These are phyloP conservation scores for Seriola rivoliana DNA, from an alignment of 2,113 vertebrate species.

Conservation along the genomic window DNA sequence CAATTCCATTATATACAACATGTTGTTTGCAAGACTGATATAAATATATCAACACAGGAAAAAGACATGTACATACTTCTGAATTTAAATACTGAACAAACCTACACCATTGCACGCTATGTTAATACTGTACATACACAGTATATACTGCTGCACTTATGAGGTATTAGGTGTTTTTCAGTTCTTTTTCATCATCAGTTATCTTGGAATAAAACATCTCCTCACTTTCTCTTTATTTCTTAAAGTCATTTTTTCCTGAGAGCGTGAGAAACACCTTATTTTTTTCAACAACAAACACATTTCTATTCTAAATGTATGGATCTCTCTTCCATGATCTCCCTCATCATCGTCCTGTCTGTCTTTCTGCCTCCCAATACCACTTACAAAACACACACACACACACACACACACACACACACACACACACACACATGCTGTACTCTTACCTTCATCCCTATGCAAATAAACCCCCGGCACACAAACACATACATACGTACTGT, in stretches of 20 bases:
- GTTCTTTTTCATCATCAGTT: no score
- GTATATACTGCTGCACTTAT: no score
- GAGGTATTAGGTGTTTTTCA: no score
- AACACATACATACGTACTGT: conserved; percentile 43
- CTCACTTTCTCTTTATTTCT: neutral
- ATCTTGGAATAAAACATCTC: neutral
- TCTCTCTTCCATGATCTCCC: conserved; percentile 15
- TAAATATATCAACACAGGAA: no score
- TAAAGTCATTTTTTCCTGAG: neutral
- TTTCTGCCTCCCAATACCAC: conserved; percentile 34
- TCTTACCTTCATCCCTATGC: conserved; percentile 47
- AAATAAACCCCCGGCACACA: conserved; percentile 36
- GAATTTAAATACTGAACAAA: no score
- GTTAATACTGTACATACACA: no score
- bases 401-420: conserved; percentile 36
- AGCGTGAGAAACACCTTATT: neutral
- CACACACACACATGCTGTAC: conserved; percentile 28
- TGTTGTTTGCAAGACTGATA: no score
- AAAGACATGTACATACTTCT: no score
- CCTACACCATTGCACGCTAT: no score
- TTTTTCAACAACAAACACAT: conserved; percentile 30
- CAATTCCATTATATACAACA: neutral
- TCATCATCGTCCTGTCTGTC: neutral
- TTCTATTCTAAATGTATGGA: conserved; percentile 36
- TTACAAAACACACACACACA: neutral